Evolutionary conservation across 2,113 vertebrate genomes (phyloP).

Genomic region (Cyrtonyx montezumae): DNA sequence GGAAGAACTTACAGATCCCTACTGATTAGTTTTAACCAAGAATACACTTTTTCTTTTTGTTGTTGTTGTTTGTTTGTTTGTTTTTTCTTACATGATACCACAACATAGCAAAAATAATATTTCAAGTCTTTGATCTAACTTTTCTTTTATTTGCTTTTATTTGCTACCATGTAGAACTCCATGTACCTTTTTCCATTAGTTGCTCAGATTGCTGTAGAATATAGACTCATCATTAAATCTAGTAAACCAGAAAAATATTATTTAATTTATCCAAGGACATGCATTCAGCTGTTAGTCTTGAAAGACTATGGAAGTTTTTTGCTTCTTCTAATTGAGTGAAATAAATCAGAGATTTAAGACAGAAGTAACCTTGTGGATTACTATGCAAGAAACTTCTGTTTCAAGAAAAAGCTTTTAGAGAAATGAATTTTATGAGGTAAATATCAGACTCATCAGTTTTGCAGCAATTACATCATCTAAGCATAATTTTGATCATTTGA

Average conservation of each 20-base stretch:
- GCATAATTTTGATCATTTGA: background rate
- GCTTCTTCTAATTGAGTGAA: background rate
- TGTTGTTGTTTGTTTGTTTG: background rate
- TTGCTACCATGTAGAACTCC: background rate
- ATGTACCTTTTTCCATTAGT: background rate
- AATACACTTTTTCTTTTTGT: background rate
- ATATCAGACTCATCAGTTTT: background rate
- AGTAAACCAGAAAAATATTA: constrained; percentile 5
- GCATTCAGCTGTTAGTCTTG: background rate
- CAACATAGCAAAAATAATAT: background rate
- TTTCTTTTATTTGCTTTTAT: background rate
- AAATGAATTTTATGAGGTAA: background rate
- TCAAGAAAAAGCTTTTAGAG: constrained; percentile 14
- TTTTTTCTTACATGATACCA: background rate
- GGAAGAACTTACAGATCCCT: background rate
- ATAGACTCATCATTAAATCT: constrained; percentile 2
- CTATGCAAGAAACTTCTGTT: background rate
- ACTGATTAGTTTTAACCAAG: background rate
- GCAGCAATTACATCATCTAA: background rate
- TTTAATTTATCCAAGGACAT: background rate
- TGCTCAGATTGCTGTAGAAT: background rate
- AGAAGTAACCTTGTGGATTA: background rate
- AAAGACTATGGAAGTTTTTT: background rate
- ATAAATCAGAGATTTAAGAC: background rate
- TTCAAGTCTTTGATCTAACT: background rate